phyloP scores from a whole-genome alignment of 2,797 vertebrate species.

The Lepus townsendii region DNA sequence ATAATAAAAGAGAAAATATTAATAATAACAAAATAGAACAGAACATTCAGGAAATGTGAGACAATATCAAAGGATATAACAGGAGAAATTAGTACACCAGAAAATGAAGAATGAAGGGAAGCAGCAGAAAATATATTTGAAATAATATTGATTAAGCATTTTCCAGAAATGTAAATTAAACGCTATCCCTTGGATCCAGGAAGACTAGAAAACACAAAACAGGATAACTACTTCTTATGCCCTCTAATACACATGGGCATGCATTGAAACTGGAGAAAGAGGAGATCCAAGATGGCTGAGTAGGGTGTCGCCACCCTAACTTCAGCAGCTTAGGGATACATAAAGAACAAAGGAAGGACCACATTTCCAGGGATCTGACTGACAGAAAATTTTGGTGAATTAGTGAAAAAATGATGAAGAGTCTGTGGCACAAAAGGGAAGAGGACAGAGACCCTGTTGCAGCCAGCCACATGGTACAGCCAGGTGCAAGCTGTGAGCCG shows the following conservation, averaged over 20 bases:
- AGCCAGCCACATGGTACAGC: too few species aligned
- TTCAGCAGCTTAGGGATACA: too few species aligned
- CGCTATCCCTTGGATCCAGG: background rate
- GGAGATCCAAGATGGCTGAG: too few species aligned
- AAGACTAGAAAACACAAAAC: background rate
- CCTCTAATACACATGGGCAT: background rate
- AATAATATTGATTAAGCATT: background rate
- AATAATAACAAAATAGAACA: background rate
- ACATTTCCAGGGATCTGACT: too few species aligned
- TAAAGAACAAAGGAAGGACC: too few species aligned
- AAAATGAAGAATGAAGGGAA: background rate
- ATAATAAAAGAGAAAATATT: background rate
- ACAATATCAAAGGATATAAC: background rate
- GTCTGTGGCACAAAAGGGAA: too few species aligned
- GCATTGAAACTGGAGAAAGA: too few species aligned
- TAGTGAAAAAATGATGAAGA: too few species aligned
- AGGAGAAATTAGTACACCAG: background rate
- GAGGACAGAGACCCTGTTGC: too few species aligned
- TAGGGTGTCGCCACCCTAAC: too few species aligned
- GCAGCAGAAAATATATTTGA: background rate
- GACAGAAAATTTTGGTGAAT: too few species aligned
- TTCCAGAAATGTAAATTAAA: background rate
- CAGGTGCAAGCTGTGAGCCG: too few species aligned
- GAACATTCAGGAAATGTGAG: background rate
- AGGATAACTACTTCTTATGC: background rate